phyloP scores from a whole-genome alignment of 1,140 invertebrate genomes.

The Papilio polytes region DNA sequence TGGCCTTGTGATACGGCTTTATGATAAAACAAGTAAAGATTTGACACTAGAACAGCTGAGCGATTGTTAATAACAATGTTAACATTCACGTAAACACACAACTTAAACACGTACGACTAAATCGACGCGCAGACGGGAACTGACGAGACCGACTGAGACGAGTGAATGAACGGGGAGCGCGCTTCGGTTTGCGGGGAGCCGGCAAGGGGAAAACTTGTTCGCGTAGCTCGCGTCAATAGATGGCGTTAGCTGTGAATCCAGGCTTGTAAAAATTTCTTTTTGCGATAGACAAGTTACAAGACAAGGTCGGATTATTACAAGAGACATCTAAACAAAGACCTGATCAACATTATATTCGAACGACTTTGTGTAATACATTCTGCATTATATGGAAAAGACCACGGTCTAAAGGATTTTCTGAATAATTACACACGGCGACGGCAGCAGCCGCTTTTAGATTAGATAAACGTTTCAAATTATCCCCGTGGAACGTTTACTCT shows the following conservation, averaged over 20 bases:
- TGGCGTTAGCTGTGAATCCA: constrained; percentile 57
- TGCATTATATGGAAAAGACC: neutral
- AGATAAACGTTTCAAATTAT: constrained; percentile 74
- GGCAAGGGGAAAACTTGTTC: constrained; percentile 43
- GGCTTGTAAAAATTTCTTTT: neutral
- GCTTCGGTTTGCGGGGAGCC: constrained; percentile 45
- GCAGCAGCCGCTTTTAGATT: constrained; percentile 62
- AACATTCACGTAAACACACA: constrained; percentile 57
- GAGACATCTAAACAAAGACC: neutral
- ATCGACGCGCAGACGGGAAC: constrained; percentile 65
- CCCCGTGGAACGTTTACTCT: constrained; percentile 68
- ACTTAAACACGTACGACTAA: constrained; percentile 41
- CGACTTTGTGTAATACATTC: neutral
- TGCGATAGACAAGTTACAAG: neutral
- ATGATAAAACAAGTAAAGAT: constrained; percentile 39
- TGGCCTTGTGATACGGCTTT: neutral
- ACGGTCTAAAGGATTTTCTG: constrained; percentile 43
- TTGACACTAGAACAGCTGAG: constrained; percentile 78
- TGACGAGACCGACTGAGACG: constrained; percentile 58
- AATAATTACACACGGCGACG: constrained; percentile 57
- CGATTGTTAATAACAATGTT: constrained; percentile 77
- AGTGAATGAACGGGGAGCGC: constrained; percentile 67
- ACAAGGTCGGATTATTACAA: neutral
- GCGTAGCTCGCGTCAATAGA: constrained; percentile 52
- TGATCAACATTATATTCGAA: neutral